Evolutionary conservation across 2,113 vertebrate genomes (phyloP), one percentile per base, ranked within the genome.

Genomic region (Collichthys lucidus): DNA sequence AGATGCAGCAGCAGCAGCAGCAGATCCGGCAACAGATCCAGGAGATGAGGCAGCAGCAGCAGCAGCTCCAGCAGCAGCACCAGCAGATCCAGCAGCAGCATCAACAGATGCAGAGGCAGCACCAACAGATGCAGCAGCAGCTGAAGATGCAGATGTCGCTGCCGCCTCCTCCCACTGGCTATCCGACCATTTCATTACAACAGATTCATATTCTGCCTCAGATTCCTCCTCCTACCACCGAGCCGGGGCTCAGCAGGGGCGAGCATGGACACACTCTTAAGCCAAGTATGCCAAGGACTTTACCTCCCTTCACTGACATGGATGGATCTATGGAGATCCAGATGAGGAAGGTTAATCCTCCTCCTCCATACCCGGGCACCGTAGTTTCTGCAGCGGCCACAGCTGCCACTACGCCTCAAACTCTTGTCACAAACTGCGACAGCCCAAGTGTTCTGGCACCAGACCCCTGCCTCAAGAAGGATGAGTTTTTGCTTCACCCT

Each of bases 361-460:
- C 97, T 0, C 97, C 98, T 0, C 97, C 97, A 0, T 97, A 98
- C 74, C 97, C 98, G 0, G 97, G 97, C 53, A 97, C 97, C 4
- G 96, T 96, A 15, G 96, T 95, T 0, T 94, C 96, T 0, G 93
- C 94, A 3, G 94, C 79, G 0, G 89, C 88, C 1, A 47, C 91
- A 1, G 90, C 92, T 3, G 82, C 89, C 0, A 86, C 95, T 1
- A 65, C 94, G 0, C 92, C 96, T 4, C 91, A 94, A 72, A 92
- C 91, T 24, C 91, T 95, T 89, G 82, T 94, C 89, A 92, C 95
- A 4, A 95, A 92, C 89, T 93, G 91, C 64, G 94, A 95, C 85
- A 94, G 89, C 74, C 53, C 96, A 68, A 52, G 96, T 88, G 86
- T 96, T 85, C 0, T 96, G 66, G 83, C 96, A 0, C 84, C 96